Base-by-base conservation (phyloP, 2,113 vertebrate genomes). In the Epinephelus fuscoguttatus region DNA sequence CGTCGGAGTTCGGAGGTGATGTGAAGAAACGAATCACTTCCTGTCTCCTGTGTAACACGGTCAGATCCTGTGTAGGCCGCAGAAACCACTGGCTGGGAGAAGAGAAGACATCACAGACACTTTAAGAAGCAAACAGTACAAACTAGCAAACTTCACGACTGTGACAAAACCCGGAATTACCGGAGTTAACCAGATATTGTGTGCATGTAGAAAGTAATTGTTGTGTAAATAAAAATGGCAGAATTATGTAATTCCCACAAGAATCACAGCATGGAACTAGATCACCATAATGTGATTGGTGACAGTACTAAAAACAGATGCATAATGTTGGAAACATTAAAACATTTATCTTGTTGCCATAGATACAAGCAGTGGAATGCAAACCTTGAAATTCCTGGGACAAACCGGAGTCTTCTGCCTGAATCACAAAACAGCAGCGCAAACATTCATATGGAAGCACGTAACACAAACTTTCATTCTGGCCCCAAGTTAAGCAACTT, bases 1-100 rank as follows among this genome's bases (percentile, higher is more conserved):
- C 89, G 78, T 98, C 96, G 1, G 96, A 95, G 88, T 99, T 97
- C 57, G 92, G 96, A 68, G 98, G 97, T 11, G 93, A 94, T 8
- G 97, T 92, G 76, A 99, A 99, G 92, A 99, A 99, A 75, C 95
- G 93, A 70, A 99, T 97, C 84, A 98, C 97, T 73, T 99, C 97
- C 80, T 99, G 95, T 40, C 98, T 96, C 80, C 96, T 96, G 71
- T 92, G 95, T 66, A 99, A 92, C 84, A 97, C 96, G 3, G 74
- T 86, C 79, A 96, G 71, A 73, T 98, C 96, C 59, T 86, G 91
- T 19, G 97, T 99, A 11, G 98, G 98, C 56, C 97, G 94, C 61
- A 96, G 95, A 71, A 99, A 97, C 98, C 98, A 99, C 70, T 97
- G 88, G 71, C 97, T 98, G 77, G 55, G 53, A 84, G 12, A 74